phyloP scores from a whole-genome alignment of 2,888 invertebrate genomes.

The Schizotus pectinicornis region DNA sequence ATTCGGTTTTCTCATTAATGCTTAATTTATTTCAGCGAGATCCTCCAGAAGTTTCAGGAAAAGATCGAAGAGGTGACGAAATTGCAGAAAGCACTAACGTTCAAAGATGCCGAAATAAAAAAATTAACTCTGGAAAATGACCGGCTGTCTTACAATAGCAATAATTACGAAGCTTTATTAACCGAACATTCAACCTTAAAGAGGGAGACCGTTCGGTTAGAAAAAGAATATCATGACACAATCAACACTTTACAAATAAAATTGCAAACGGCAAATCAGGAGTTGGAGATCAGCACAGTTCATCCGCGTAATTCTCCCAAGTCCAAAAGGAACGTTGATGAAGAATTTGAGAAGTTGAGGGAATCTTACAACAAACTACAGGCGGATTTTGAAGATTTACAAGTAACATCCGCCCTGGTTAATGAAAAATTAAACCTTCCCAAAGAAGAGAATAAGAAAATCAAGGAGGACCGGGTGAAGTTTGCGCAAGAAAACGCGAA shows the following conservation, averaged over 20 bases:
- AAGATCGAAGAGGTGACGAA: constrained; percentile 35
- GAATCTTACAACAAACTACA: constrained; percentile 6
- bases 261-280: constrained; percentile 29
- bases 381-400: neutral
- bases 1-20: no score
- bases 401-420: neutral
- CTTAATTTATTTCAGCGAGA: constrained; percentile 38
- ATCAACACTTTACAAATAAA: constrained; percentile 37
- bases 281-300: constrained; percentile 1
- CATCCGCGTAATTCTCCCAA: neutral
- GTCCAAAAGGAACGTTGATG: constrained; percentile 12
- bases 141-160: constrained; percentile 26
- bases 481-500: neutral
- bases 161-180: constrained; percentile 30
- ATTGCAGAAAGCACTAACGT: constrained; percentile 18
- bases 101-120: constrained; percentile 28
- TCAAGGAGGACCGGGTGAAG: neutral
- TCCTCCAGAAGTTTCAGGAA: constrained; percentile 39
- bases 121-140: constrained; percentile 39
- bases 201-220: constrained; percentile 26
- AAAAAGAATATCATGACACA: constrained; percentile 35
- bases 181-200: constrained; percentile 28
- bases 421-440: neutral
- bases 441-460: neutral
- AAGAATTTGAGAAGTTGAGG: constrained; percentile 28